phyloP scores from a whole-genome alignment of 2,888 invertebrate genomes.

The Ischnus inquisitorius region DNA sequence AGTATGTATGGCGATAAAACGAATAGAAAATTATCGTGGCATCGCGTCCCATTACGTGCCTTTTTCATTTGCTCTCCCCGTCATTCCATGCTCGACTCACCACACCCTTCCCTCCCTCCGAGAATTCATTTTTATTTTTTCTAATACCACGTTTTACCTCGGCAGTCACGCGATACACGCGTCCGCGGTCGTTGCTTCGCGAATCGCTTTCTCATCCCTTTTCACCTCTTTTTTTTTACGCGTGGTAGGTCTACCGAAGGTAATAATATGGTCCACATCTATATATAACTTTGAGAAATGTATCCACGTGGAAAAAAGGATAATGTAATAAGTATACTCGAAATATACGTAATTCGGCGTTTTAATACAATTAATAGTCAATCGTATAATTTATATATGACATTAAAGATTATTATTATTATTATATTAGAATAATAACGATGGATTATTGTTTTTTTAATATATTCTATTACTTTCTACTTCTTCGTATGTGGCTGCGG shows the following conservation, averaged over 20 bases:
- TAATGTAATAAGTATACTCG: not conserved
- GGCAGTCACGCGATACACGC: slow-evolving; percentile 59
- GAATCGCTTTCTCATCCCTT: slow-evolving; percentile 11
- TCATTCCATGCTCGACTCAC: slow-evolving; percentile 17
- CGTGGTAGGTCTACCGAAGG: not conserved
- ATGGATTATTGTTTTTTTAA: no score
- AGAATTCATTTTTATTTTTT: slow-evolving; percentile 23
- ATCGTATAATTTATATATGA: no score
- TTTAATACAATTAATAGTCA: no score
- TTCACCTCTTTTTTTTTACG: slow-evolving; percentile 35
- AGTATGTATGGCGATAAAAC: slow-evolving; percentile 29
- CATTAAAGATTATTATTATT: no score
- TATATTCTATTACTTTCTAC: no score
- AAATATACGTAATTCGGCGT: not conserved
- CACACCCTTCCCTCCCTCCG: slow-evolving; percentile 9
- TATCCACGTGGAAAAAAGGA: no score
- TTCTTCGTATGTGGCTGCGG: no score
- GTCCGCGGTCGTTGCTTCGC: slow-evolving; percentile 33
- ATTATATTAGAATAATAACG: no score
- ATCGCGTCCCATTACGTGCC: slow-evolving; percentile 29
- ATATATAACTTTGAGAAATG: no score
- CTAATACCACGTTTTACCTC: slow-evolving; percentile 43
- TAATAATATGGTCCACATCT: not conserved
- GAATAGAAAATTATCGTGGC: slow-evolving; percentile 26
- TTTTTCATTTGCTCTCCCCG: slow-evolving; percentile 32